Percentiles rank a stretch among this genome's conserved stretches.
Evolutionary conservation across 2,113 vertebrate genomes (phyloP).

Genomic region (Trachemys scripta): DNA sequence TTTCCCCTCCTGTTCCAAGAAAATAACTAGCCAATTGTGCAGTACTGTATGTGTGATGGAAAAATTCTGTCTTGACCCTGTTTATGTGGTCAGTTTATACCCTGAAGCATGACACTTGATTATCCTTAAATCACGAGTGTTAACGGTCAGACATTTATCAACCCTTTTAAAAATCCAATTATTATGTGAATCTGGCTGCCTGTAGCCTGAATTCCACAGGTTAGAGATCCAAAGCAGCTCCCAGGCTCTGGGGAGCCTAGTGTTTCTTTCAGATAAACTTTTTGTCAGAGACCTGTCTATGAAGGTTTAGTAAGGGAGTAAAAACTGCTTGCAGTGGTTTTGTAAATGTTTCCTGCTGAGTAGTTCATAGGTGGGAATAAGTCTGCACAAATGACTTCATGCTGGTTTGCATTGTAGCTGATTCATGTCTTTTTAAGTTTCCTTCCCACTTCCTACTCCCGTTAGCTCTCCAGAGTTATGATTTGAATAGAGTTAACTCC

Average conservation of each 20-base stretch:
- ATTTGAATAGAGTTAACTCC: background rate
- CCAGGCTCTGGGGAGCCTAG: background rate
- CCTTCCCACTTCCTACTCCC: background rate
- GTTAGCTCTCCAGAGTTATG: background rate
- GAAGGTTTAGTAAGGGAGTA: background rate
- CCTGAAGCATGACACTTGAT: background rate
- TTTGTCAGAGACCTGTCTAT: background rate
- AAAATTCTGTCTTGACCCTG: background rate
- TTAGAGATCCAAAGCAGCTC: background rate
- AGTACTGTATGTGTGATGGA: fast-evolving
- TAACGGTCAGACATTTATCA: background rate
- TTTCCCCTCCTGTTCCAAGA: background rate
- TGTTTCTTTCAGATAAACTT: background rate
- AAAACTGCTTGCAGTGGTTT: background rate
- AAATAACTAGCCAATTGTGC: background rate
- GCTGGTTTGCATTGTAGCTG: background rate
- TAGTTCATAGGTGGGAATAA: background rate
- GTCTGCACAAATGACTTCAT: background rate
- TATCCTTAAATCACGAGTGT: background rate
- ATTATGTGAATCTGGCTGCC: background rate
- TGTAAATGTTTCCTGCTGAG: background rate
- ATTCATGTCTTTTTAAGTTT: background rate
- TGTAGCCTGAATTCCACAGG: background rate
- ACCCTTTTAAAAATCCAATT: background rate
- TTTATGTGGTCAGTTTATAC: background rate